phyloP scores from a whole-genome alignment of 2,113 vertebrate genomes.

The Neofelis nebulosa region DNA sequence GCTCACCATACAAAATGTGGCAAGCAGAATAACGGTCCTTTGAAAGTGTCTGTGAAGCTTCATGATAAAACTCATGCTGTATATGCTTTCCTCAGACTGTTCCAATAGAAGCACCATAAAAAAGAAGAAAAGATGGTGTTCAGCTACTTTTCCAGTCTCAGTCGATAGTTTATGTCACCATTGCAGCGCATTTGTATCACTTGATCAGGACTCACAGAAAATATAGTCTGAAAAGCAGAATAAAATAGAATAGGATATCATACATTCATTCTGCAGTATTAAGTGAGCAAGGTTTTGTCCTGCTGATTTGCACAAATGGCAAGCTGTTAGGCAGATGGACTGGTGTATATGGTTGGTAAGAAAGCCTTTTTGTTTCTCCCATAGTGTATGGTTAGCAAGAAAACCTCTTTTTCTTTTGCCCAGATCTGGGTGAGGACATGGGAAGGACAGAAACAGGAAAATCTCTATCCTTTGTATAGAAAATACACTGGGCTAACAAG shows the following conservation, averaged over 20 bases:
- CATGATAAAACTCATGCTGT: slow-evolving; percentile 87
- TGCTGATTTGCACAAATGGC: neutral
- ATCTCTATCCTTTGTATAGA: neutral
- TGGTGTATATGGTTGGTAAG: neutral
- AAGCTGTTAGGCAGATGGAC: neutral
- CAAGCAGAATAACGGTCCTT: slow-evolving; percentile 88
- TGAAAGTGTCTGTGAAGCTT: slow-evolving; percentile 90
- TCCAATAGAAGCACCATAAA: slow-evolving; percentile 77
- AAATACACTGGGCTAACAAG: neutral
- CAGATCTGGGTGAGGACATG: neutral
- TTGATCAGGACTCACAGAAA: slow-evolving; percentile 78
- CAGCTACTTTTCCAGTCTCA: slow-evolving; percentile 77
- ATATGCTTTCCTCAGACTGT: slow-evolving; percentile 69
- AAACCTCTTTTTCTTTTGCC: neutral
- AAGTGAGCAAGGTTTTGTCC: neutral
- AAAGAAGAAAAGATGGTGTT: slow-evolving; percentile 63
- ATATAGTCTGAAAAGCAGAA: slow-evolving; percentile 78
- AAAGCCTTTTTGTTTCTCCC: neutral
- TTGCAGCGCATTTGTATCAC: slow-evolving; percentile 83
- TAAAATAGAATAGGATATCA: neutral
- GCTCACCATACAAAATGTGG: slow-evolving; percentile 89
- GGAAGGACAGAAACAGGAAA: neutral
- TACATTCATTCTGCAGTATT: neutral
- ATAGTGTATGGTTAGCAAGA: neutral
- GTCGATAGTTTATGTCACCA: slow-evolving; percentile 88